Evolutionary conservation across 2,797 vertebrate species (phyloP), one percentile per base, ranked within the genome.

Genomic region (Etheostoma nigrum): DNA sequence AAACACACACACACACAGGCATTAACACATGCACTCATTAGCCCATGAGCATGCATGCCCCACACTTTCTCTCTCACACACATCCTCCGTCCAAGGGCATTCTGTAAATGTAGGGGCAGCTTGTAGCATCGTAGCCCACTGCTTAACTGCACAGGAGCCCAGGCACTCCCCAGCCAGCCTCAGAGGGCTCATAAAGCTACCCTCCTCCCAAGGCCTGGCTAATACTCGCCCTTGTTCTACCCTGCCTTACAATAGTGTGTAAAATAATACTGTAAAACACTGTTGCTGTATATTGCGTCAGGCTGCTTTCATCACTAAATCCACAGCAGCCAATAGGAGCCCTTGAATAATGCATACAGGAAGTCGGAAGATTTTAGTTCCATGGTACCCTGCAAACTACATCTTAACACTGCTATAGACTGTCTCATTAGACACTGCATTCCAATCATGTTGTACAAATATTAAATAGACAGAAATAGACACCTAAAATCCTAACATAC

Each of bases 11-110:
- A 44, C 42, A 44, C 91, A 92, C 89, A 73, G 86, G 82, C 93
- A 93, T 92, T 94, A 94, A 93, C 93, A 93, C 93, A 93, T 93
- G 91, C 93, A 93, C 93, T 94, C 93, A 94, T 94, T 94, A 94
- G 93, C 89, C 91, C 91, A 85, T 87, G 91, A 93, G 91, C 92
- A 92, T 90, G 91, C 90, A 92, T 90, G 86, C 78, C 84, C 89
- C 82, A 85, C 91, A 89, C 91, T 90, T 87, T 91, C 78, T 89
- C 74, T 72, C 78, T 83, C 55, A 67, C 89, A 91, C 89, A 89
- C 88, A 92, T 89, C 88, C 87, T 91, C 85, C 74, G 44, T 92
- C 92, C 94, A 94, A 95, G 93, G 94, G 91, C 94, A 92, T 92
- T 91, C 86, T 90, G 92, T 91, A 93, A 93, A 93, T 90, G 91